Evolutionary conservation across 1,140 invertebrate species (phyloP).

Genomic region (Chrysopa pallens): DNA sequence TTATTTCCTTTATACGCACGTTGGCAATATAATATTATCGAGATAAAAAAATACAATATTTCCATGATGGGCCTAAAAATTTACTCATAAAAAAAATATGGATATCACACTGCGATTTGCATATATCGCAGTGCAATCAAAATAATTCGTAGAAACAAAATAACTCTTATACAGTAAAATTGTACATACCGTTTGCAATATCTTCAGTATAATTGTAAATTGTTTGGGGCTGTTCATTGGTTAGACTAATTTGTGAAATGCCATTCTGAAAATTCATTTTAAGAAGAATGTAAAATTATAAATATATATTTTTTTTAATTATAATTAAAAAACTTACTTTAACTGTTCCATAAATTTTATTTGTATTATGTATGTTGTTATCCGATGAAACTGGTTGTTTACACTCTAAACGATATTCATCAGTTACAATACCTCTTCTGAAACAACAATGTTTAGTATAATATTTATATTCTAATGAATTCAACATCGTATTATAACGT

Average conservation of each 20-base stretch:
- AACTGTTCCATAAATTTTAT: constrained; percentile 32
- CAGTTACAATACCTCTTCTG: constrained; percentile 50
- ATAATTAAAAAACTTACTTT: constrained; percentile 18
- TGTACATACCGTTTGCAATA: neutral
- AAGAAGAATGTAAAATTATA: too few relatives aligned
- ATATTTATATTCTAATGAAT: too few relatives aligned
- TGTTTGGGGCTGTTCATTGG: neutral
- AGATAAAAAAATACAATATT: too few relatives aligned
- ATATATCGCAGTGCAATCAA: neutral
- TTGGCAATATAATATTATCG: too few relatives aligned
- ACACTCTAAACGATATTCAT: constrained; percentile 43
- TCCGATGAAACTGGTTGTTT: constrained; percentile 18
- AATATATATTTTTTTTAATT: constrained; percentile 6
- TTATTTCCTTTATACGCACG: too few relatives aligned
- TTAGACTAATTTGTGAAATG: constrained; percentile 2
- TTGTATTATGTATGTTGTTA: constrained; percentile 25
- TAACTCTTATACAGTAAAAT: neutral
- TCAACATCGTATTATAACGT: too few relatives aligned
- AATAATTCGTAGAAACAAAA: constrained; percentile 3
- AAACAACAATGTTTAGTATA: constrained; percentile 7
- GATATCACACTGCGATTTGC: too few relatives aligned
- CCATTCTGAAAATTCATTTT: constrained; percentile 1
- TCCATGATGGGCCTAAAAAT: too few relatives aligned
- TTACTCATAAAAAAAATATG: too few relatives aligned
- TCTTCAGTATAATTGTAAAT: neutral